Percentiles rank a stretch among this genome's conserved stretches.
These are phyloP conservation scores for Rhopalosiphum maidis DNA, from an alignment of 1,140 invertebrate species.

Conservation along the genomic window DNA sequence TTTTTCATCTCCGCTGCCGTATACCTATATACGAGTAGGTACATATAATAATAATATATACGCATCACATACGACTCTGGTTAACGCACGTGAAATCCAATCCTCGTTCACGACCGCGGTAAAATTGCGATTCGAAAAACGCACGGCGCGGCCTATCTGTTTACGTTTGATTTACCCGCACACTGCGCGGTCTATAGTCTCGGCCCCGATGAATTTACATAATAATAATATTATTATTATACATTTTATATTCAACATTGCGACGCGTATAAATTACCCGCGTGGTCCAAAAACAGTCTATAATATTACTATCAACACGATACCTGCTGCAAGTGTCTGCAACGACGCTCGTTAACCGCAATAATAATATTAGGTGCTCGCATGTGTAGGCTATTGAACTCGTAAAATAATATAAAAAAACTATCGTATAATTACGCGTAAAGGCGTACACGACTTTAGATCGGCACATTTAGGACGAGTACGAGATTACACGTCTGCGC, in stretches of 20 bases:
- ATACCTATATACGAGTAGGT: neutral
- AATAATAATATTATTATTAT: neutral
- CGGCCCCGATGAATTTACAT: neutral
- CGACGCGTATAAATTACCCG: too few species aligned
- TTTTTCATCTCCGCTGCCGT: neutral
- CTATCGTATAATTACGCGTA: too few species aligned
- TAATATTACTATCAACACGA: too few species aligned
- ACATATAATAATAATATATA: neutral
- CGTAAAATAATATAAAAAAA: too few species aligned
- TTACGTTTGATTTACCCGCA: neutral
- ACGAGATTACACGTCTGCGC: too few species aligned
- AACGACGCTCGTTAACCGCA: too few species aligned
- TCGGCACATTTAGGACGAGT: too few species aligned
- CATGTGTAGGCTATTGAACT: too few species aligned
- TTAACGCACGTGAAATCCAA: constrained; percentile 13
- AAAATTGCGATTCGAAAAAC: neutral
- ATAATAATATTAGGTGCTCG: too few species aligned
- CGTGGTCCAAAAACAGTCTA: too few species aligned
- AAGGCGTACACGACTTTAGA: too few species aligned
- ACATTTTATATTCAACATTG: neutral
- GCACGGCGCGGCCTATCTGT: neutral
- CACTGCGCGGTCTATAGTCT: neutral
- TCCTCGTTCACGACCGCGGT: neutral
- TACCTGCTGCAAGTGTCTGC: too few species aligned
- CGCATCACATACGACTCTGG: neutral